Base-by-base conservation (phyloP, 1,140 invertebrate species). In the Danaus melanippus region DNA sequence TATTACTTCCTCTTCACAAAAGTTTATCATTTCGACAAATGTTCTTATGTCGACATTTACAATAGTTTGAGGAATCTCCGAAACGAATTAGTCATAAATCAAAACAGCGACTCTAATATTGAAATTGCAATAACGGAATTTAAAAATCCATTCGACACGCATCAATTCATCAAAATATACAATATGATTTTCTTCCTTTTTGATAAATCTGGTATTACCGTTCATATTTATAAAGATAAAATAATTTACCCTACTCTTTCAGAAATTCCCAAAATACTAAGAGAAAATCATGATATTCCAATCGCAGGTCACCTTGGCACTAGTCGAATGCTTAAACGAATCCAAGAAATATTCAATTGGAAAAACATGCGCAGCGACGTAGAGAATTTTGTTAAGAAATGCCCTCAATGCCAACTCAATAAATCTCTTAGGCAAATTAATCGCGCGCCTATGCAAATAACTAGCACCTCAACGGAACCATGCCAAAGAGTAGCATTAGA, bases 211-310 rank as follows among this genome's bases (percentile, higher is more conserved):
- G 9, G 21, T 46, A 46, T 46, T 12, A 46, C 45, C 8, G 12
- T 46, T 46, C 45, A 46, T 46, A 10, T 46, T 12, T 46, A 46
- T 9, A 12, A 46, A 6, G 21, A 46, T 17, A 12, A 17, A 10
- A 46, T 46, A 15, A 46, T 46, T 15, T 46, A 46, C 11, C 11
- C 45, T 8, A n/a, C n/a, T n/a, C 42, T 12, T 21, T 8, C 10
- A 5, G 50, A 43, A 52, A 42, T 52, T n/a, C 9, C 40, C 1
- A 52, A 43, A 15, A 52, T 52, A 4, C n/a, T 52, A 52, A 52
- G 44, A 32, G 50, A 52, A 52, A 52, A 52, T 21, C 50, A 52
- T 4, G 47, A 49, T 11, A 46, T 46, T 17, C 45, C 45, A 5
- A n/a, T n/a, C n/a, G n/a, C n/a, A n/a, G n/a, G n/a, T n/a, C n/a